A percentile compares a stretch with the other conserved stretches of the same genome.
Conservation (phyloP, 35 echinoderm and acorn worm genomes). For the Holothuria glaberrima region DNA sequence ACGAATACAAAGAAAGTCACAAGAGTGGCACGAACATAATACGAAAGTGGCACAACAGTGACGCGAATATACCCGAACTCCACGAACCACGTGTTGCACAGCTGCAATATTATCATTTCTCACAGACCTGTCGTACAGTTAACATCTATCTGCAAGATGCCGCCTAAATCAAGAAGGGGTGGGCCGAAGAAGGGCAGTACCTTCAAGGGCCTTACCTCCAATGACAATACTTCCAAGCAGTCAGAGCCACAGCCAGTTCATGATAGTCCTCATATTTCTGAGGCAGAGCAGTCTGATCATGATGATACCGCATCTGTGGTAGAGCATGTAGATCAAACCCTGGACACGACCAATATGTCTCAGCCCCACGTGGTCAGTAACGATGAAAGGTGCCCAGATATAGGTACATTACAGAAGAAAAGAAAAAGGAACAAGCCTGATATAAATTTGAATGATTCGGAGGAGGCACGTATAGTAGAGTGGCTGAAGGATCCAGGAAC, state of each 20-base stretch:
- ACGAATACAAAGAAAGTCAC: slow-evolving; percentile 26
- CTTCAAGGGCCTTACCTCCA: slow-evolving; percentile 12
- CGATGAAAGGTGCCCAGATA: slow-evolving; percentile 7
- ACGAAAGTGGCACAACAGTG: slow-evolving; percentile 10
- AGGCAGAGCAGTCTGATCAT: slow-evolving; percentile 12
- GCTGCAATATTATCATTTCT: slow-evolving; percentile 13
- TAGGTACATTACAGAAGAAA: slow-evolving; percentile 12
- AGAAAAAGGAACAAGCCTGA: slow-evolving; percentile 13
- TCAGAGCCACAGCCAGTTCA: background rate
- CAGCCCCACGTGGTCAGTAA: slow-evolving; percentile 15
- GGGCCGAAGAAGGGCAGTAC: slow-evolving; percentile 18
- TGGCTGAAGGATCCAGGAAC: slow-evolving; percentile 5
- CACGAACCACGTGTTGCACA: slow-evolving; percentile 15
- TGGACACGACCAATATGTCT: slow-evolving; percentile 21
- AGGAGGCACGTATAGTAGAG: slow-evolving; percentile 11
- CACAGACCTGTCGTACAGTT: background rate
- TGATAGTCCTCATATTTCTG: slow-evolving; percentile 6
- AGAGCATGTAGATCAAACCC: slow-evolving; percentile 16
- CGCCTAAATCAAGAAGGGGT: slow-evolving; percentile 1
- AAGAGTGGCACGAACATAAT: slow-evolving; percentile 23
- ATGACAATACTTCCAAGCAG: background rate
- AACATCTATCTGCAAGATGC: slow-evolving; percentile 6
- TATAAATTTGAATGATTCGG: slow-evolving; percentile 9
- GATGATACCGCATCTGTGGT: slow-evolving; percentile 15
- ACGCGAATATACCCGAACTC: slow-evolving; percentile 8